phyloP scores from a whole-genome alignment of 1,140 invertebrate genomes.

The Drosophila repletoides region DNA sequence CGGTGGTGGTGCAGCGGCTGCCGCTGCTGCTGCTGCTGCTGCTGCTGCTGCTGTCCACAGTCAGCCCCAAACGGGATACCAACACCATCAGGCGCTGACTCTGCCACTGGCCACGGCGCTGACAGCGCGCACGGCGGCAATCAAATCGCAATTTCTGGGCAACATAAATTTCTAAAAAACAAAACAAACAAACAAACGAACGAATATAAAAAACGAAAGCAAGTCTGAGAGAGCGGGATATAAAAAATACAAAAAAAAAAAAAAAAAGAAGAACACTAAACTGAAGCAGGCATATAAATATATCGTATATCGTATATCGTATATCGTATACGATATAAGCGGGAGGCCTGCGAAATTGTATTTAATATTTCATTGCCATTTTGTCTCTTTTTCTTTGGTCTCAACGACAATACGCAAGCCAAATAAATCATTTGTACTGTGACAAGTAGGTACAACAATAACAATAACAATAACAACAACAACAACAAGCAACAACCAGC shows the following conservation, averaged over 20 bases:
- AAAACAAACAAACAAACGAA: conserved; percentile 23
- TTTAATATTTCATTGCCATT: conserved; percentile 47
- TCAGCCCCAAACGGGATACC: conserved; percentile 74
- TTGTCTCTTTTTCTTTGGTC: conserved; percentile 27
- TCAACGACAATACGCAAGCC: conserved; percentile 36
- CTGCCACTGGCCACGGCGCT: conserved; percentile 77
- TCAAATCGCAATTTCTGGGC: conserved; percentile 82
- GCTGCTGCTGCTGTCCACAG: conserved; percentile 34
- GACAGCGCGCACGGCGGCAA: conserved; percentile 76
- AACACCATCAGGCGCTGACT: conserved; percentile 71
- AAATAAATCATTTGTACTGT: conserved; percentile 62
- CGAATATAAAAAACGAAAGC: conserved; percentile 19
- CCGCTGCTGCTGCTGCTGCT: conserved; percentile 44
- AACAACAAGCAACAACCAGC: conserved; percentile 23
- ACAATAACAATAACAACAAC: conserved; percentile 30
- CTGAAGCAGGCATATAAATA: conserved; percentile 1
- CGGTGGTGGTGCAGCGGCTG: conserved; percentile 43
- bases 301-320: background rate
- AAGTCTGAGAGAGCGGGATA: conserved; percentile 27
- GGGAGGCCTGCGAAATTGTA: conserved; percentile 35
- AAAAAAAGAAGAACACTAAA: background rate
- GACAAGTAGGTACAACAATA: conserved; percentile 71
- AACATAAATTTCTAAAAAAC: conserved; percentile 79
- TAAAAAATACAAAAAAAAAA: background rate
- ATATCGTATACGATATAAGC: background rate